phyloP scores from a whole-genome alignment of 2,888 invertebrate species.

The Xestia sexstrigata region DNA sequence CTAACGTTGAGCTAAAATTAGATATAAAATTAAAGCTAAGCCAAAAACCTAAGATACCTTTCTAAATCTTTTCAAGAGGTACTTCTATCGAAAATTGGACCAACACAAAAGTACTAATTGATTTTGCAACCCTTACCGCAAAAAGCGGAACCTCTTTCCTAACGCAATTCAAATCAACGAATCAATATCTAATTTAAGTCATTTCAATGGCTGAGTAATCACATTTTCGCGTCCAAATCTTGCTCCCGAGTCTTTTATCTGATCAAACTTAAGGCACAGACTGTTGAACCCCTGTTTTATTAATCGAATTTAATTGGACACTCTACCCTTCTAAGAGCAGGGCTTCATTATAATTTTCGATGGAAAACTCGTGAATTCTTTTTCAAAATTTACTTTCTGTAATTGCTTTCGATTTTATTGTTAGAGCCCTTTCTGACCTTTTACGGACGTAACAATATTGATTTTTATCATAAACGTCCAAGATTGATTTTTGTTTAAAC shows the following conservation, averaged over 20 bases:
- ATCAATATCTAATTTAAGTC: slow-evolving; percentile 52
- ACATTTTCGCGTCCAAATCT: slow-evolving; percentile 52
- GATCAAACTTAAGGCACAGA: slow-evolving; percentile 51
- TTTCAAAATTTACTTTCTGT: slow-evolving; percentile 51
- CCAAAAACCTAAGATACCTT: neutral
- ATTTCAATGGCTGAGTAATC: slow-evolving; percentile 48
- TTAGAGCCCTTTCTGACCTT: slow-evolving; percentile 43
- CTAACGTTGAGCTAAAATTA: neutral
- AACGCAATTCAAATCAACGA: slow-evolving; percentile 27
- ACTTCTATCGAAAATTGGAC: neutral
- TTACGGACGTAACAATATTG: slow-evolving; percentile 19
- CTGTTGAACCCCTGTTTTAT: slow-evolving; percentile 62
- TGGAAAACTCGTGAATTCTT: slow-evolving; percentile 45
- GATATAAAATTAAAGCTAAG: neutral
- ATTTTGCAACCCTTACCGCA: slow-evolving; percentile 20
- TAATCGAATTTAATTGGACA: slow-evolving; percentile 73
- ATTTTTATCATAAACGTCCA: slow-evolving; percentile 26
- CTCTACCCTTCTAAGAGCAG: slow-evolving; percentile 67
- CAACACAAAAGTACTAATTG: slow-evolving; percentile 10
- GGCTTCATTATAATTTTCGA: slow-evolving; percentile 59
- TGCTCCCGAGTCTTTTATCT: slow-evolving; percentile 51
- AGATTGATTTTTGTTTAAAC: slow-evolving; percentile 21
- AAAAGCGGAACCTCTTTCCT: slow-evolving; percentile 20
- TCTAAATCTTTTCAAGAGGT: neutral
- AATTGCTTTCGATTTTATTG: slow-evolving; percentile 63